A percentile compares a stretch with the other conserved stretches of the same genome.
These are phyloP conservation scores for Cepaea nemoralis DNA, from an alignment of 1,140 invertebrate species.

Conservation along the genomic window DNA sequence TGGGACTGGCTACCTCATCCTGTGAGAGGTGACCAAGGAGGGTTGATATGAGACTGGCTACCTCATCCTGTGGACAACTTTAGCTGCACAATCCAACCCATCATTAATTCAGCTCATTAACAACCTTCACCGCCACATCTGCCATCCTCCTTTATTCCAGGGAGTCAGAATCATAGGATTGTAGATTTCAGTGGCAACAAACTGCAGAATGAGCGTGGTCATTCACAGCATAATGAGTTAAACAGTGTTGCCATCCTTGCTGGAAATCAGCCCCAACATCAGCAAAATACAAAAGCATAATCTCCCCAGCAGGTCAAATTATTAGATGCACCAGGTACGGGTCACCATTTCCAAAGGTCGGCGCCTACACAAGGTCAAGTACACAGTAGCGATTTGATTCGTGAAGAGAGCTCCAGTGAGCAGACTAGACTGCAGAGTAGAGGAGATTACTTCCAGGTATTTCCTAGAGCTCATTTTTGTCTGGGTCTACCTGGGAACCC, in stretches of 20 bases:
- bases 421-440: background rate
- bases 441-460: too few species aligned
- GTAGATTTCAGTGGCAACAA: background rate
- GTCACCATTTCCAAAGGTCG: background rate
- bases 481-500: too few species aligned
- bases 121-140: slow-evolving; percentile 16
- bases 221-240: slow-evolving; percentile 24
- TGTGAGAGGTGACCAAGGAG: too few species aligned
- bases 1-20: too few species aligned
- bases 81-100: too few species aligned
- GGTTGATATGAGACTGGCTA: too few species aligned
- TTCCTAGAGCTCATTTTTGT: too few species aligned
- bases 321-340: slow-evolving; percentile 14
- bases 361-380: background rate
- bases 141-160: background rate
- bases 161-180: slow-evolving; percentile 13
- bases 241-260: background rate
- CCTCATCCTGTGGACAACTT: too few species aligned
- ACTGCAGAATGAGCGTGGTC: slow-evolving; percentile 15
- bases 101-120: too few species aligned
- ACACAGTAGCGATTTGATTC: too few species aligned
- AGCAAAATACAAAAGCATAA: background rate
- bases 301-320: background rate
- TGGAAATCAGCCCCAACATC: background rate
- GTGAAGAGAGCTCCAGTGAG: background rate